A percentile compares a stretch with the other conserved stretches of the same genome.
Evolutionary conservation across 2,797 vertebrate species (phyloP).

Genomic region (Nannoperca obscura): DNA sequence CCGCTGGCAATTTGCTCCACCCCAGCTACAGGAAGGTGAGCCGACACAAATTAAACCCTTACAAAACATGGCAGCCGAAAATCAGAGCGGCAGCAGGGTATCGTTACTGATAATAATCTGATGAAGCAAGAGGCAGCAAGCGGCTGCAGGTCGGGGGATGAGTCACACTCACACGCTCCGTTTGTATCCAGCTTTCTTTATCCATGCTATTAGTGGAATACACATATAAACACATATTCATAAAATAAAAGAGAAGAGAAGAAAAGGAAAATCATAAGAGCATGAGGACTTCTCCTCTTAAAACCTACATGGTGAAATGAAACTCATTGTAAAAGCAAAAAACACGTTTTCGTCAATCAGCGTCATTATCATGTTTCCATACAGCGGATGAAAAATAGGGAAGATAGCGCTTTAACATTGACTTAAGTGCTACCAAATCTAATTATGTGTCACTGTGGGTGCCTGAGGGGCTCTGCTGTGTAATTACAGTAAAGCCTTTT

Average conservation of each 20-base stretch:
- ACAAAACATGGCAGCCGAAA: neutral
- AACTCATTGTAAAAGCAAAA: neutral
- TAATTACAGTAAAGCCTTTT: slow-evolving; percentile 28
- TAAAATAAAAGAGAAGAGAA: neutral
- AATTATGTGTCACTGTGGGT: slow-evolving; percentile 12
- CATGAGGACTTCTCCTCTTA: neutral
- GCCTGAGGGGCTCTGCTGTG: slow-evolving; percentile 1
- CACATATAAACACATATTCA: neutral
- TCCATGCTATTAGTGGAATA: neutral
- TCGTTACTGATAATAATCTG: slow-evolving; percentile 39
- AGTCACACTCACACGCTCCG: slow-evolving; percentile 38
- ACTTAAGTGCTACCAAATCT: neutral
- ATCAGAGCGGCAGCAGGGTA: slow-evolving; percentile 17
- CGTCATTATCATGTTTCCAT: neutral
- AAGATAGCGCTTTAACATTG: neutral
- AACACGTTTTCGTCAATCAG: neutral
- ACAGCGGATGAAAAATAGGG: neutral
- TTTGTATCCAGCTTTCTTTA: slow-evolving; percentile 8
- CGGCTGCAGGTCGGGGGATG: slow-evolving; percentile 31
- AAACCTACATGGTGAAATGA: neutral
- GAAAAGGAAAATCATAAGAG: neutral
- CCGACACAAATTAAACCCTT: neutral
- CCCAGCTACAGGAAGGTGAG: neutral
- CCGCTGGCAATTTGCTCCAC: neutral
- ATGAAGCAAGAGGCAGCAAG: slow-evolving; percentile 16